Evolutionary conservation across 1,140 invertebrate species (phyloP), one percentile per base, ranked within the genome.

Genomic region (Hycleus cichorii): DNA sequence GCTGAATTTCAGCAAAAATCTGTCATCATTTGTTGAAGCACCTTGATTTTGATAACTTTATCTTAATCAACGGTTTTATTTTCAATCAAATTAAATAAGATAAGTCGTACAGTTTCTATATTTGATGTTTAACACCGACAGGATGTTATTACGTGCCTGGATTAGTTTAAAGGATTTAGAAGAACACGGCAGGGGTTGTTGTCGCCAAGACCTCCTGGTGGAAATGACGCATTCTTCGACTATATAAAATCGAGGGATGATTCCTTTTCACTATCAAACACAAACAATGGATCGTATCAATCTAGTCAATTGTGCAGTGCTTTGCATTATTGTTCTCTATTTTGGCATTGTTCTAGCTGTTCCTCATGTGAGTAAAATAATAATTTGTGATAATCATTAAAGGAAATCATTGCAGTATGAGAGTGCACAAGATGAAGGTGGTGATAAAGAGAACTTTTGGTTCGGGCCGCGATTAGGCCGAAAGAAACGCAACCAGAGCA

Each of bases 131-230:
- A 47, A 27, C 53, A 38, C 9, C 18, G 12, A 32, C 7, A 39
- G 47, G 10, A 50, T 57, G 47, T 50, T 44, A 18, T 18, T 57
- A 57, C 47, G 47, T 49, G 48, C 26, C n/a, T 18, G 18, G 39
- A 57, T 57, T 57, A 57, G 32, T 49, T 50, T 46, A 57, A 57
- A 39, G 56, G 47, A 57, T 57, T 57, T 57, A 46, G 32, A 7
- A 49, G 57, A 43, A 47, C 62, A 27, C 18, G 18, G 58, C 54
- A 58, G 62, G 62, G 62, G 62, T 64, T 64, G 62, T 64, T 60
- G 57, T 64, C 39, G 58, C 52, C 40, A 39, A 47, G 58, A 58
- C 62, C 54, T 48, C 62, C 54, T 58, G 56, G 45, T 47, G 62
- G 3, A 49, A 25, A 47, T 54, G 42, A 57, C 58, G 55, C 39